A percentile compares a stretch with the other conserved stretches of the same genome.
These are phyloP conservation scores for Parnassius apollo DNA, from an alignment of 2,888 invertebrate species.

Conservation along the genomic window DNA sequence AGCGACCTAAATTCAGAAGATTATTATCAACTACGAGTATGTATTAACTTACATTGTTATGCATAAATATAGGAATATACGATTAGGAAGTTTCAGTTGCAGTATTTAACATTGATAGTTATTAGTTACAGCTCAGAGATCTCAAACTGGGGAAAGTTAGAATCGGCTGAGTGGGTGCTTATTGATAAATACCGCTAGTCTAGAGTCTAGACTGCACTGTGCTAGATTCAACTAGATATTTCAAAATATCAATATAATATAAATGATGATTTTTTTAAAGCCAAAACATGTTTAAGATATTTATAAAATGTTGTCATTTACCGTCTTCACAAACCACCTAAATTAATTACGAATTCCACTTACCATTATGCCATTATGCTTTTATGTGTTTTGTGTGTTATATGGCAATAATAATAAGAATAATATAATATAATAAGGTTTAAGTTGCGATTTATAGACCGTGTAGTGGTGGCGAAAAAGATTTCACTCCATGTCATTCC, in stretches of 20 bases:
- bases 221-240: constrained; percentile 20
- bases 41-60: no score
- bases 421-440: no score
- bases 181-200: constrained; percentile 44
- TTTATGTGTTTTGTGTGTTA: no score
- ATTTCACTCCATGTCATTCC: no score
- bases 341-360: no score
- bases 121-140: constrained; percentile 46
- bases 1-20: no score
- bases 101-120: constrained; percentile 33
- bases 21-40: no score
- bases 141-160: constrained; percentile 70
- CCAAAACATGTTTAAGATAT: neutral
- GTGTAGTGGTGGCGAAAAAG: no score
- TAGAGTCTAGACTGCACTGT: constrained; percentile 26
- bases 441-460: no score
- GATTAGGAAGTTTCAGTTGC: constrained; percentile 25
- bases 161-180: constrained; percentile 49
- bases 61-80: neutral
- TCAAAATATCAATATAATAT: constrained; percentile 4
- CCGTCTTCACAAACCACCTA: no score
- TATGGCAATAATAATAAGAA: no score
- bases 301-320: neutral
- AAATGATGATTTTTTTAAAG: neutral
- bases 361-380: no score